phyloP scores from a whole-genome alignment of 2,888 invertebrate genomes.

The Andrena chrysosceles region DNA sequence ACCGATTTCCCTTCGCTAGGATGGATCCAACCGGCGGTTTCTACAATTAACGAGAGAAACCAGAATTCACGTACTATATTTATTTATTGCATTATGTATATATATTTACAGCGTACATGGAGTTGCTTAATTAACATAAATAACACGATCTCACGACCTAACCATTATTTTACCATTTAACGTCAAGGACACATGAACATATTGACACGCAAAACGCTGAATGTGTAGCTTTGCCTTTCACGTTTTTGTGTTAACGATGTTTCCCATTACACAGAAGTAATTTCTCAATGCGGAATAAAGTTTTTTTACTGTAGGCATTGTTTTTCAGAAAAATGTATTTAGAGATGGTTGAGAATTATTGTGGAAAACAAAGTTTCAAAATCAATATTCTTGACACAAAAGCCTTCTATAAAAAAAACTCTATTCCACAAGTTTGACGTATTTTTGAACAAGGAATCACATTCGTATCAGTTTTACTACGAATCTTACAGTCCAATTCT shows the following conservation, averaged over 20 bases:
- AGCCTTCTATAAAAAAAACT: no score
- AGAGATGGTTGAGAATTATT: no score
- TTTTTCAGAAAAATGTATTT: no score
- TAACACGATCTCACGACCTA: conserved; percentile 47
- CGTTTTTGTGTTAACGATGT: not conserved
- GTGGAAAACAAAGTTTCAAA: no score
- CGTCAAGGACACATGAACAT: conserved; percentile 8
- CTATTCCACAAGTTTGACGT: no score
- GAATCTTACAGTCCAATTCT: not conserved
- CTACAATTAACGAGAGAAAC: conserved; percentile 21
- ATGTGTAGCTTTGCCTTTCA: not conserved
- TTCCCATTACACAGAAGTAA: not conserved
- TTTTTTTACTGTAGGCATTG: not conserved
- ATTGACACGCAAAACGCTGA: not conserved
- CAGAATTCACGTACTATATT: conserved; percentile 32
- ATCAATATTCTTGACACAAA: no score
- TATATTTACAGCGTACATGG: conserved; percentile 56
- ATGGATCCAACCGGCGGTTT: not conserved
- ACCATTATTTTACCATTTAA: conserved; percentile 21
- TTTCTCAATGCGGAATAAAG: not conserved
- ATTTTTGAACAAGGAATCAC: no score
- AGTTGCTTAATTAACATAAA: conserved; percentile 51
- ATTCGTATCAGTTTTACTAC: no score
- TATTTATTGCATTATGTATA: conserved; percentile 54
- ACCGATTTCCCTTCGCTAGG: not conserved